phyloP scores from a whole-genome alignment of 2,113 vertebrate species.

The Procavia capensis region DNA sequence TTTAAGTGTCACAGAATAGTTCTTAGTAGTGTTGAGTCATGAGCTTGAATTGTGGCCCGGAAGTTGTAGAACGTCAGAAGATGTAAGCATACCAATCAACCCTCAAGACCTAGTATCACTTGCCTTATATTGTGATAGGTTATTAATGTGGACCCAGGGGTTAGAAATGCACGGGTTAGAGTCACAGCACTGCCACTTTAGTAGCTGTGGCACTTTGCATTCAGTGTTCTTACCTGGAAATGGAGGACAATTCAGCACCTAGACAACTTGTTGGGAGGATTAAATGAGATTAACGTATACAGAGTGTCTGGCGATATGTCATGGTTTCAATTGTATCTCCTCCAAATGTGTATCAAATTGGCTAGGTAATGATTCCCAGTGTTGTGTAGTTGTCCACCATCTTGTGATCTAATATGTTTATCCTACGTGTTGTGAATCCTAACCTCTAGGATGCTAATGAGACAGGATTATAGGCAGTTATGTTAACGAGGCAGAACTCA shows the following conservation, averaged over 20 bases:
- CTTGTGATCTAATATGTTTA: too few species aligned
- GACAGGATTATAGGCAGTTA: too few species aligned
- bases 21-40: constrained; percentile 57
- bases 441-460: too few species aligned
- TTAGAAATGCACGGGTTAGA: neutral
- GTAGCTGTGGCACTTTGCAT: neutral
- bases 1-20: neutral
- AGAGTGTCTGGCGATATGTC: neutral
- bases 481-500: too few species aligned
- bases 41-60: constrained; percentile 64
- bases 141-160: neutral
- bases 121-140: neutral
- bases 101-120: neutral
- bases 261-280: neutral
- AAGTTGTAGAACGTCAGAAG: constrained; percentile 7
- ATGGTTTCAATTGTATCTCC: too few species aligned
- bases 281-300: neutral
- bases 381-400: too few species aligned
- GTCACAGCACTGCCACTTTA: constrained; percentile 36
- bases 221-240: constrained; percentile 24
- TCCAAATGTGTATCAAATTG: too few species aligned
- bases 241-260: neutral
- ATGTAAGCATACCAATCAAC: neutral
- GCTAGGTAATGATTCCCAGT: too few species aligned
- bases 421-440: too few species aligned